These are phyloP conservation scores for Dryomyza anilis DNA, from an alignment of 2,888 invertebrate species.

Conservation along the genomic window DNA sequence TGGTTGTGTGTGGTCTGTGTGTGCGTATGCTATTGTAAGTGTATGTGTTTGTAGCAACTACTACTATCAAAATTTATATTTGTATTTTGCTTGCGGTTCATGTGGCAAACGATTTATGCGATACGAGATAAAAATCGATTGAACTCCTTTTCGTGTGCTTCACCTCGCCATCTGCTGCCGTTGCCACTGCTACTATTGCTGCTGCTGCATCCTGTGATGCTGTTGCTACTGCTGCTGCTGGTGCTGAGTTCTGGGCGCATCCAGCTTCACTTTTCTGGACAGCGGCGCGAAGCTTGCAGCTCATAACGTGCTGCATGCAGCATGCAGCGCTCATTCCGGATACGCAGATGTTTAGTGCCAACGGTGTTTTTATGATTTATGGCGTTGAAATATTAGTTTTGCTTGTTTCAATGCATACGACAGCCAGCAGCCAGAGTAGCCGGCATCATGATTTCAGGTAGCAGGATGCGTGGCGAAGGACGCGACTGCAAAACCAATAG, in stretches of 20 bases:
- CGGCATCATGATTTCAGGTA: too few relatives aligned
- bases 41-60: not conserved
- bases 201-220: not conserved
- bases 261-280: too few relatives aligned
- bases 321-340: slow-evolving; percentile 8
- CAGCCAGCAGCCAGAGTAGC: not conserved
- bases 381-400: slow-evolving; percentile 56
- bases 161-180: not conserved
- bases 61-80: slow-evolving; percentile 30
- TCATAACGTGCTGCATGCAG: not conserved
- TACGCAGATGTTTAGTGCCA: slow-evolving; percentile 42
- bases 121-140: slow-evolving; percentile 55
- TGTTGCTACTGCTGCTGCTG: not conserved
- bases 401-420: slow-evolving; percentile 42
- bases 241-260: too few relatives aligned
- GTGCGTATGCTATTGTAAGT: not conserved
- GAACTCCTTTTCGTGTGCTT: slow-evolving; percentile 34
- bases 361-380: slow-evolving; percentile 53
- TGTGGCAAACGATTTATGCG: slow-evolving; percentile 55
- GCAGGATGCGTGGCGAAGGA: not conserved
- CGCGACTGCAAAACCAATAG: too few relatives aligned
- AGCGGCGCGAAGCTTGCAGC: not conserved
- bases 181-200: not conserved
- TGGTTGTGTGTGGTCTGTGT: not conserved
- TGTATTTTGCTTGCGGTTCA: slow-evolving; percentile 45